These are phyloP conservation scores for Philypnodon macrostomus DNA, from an alignment of 2,797 vertebrate genomes.

Conservation along the genomic window DNA sequence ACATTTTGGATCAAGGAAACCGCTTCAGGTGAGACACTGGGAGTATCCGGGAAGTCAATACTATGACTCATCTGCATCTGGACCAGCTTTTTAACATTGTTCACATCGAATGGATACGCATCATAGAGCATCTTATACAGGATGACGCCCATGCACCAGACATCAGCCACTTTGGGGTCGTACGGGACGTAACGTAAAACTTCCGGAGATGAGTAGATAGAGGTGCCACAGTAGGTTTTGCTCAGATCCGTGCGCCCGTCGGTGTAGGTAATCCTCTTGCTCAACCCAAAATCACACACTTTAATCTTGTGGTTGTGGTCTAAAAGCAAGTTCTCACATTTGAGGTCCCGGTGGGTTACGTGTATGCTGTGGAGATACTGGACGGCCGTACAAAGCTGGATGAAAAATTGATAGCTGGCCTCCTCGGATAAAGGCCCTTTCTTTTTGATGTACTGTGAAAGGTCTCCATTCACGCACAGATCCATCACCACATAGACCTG, in stretches of 20 bases:
- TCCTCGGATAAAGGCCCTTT: constrained; percentile 3
- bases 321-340: constrained; percentile 41
- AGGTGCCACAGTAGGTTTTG: constrained; percentile 31
- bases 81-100: neutral
- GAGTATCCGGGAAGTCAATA: neutral
- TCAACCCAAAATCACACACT: constrained; percentile 43
- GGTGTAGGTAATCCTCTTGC: constrained; percentile 13
- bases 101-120: constrained; percentile 4
- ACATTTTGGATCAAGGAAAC: constrained; percentile 17
- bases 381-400: constrained; percentile 28
- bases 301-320: constrained; percentile 19
- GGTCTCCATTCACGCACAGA: constrained; percentile 27
- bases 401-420: constrained; percentile 13
- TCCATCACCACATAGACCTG: constrained; percentile 48
- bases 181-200: constrained; percentile 17
- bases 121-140: constrained; percentile 27
- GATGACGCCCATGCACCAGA: constrained; percentile 41
- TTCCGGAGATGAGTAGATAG: constrained; percentile 22
- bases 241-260: constrained; percentile 10
- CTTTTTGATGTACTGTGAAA: constrained; percentile 5
- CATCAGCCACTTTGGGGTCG: constrained; percentile 27
- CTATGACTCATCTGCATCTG: neutral
- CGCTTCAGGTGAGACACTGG: constrained; percentile 3
- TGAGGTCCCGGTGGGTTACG: constrained; percentile 33
- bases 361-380: constrained; percentile 31